These are phyloP conservation scores for Podarcis muralis DNA, from an alignment of 2,113 vertebrate species.

Conservation along the genomic window DNA sequence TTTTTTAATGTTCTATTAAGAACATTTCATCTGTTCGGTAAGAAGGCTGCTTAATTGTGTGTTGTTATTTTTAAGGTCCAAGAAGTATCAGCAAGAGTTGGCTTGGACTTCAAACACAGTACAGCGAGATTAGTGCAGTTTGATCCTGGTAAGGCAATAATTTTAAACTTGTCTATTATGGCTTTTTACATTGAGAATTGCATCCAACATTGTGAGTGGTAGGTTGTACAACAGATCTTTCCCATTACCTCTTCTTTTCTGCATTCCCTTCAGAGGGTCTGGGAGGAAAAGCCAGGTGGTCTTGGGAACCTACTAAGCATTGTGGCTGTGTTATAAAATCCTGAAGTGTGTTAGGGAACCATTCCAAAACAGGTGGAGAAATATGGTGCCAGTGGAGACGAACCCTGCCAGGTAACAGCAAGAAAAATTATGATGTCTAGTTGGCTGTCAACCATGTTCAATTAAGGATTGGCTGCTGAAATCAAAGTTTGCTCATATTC, in stretches of 20 bases:
- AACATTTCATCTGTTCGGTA: not conserved
- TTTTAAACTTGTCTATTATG: not conserved
- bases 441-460: not conserved
- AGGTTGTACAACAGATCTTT: not conserved
- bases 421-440: not conserved
- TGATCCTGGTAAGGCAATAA: conserved; percentile 70
- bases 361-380: not conserved
- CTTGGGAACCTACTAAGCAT: not conserved
- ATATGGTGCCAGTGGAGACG: not conserved
- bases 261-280: not conserved
- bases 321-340: not conserved
- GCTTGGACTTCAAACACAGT: conserved; percentile 77
- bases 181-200: not conserved
- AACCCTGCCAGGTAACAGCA: not conserved
- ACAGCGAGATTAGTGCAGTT: conserved; percentile 74
- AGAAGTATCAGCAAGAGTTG: conserved; percentile 72
- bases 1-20: not conserved
- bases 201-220: not conserved
- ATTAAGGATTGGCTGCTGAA: not conserved
- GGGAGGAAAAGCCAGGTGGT: not conserved
- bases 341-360: not conserved
- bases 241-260: not conserved
- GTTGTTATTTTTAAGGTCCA: conserved; percentile 64
- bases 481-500: not conserved
- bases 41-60: conserved; percentile 20